A percentile compares a stretch with the other conserved stretches of the same genome.
These are phyloP conservation scores for Acyrthosiphon pisum DNA, from an alignment of 1,140 invertebrate species.

Conservation along the genomic window DNA sequence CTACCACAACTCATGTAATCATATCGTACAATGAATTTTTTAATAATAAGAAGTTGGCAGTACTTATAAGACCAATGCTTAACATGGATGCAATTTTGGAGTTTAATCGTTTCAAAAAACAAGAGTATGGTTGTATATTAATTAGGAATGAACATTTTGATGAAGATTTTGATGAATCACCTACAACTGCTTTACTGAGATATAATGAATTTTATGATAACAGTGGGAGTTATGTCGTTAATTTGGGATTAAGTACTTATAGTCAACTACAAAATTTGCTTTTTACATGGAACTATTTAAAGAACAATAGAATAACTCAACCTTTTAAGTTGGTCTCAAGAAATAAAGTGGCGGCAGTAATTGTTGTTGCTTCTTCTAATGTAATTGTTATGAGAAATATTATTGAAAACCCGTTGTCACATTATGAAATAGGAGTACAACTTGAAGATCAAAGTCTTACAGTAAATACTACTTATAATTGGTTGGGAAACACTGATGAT, in stretches of 20 bases:
- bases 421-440: slow-evolving; percentile 94
- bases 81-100: slow-evolving; percentile 82
- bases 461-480: slow-evolving; percentile 95
- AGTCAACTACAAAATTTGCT: slow-evolving; percentile 79
- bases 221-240: slow-evolving; percentile 84
- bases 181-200: slow-evolving; percentile 77
- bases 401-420: slow-evolving; percentile 87
- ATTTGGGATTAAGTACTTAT: slow-evolving; percentile 86
- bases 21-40: slow-evolving; percentile 87
- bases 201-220: slow-evolving; percentile 91
- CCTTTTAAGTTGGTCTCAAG: slow-evolving; percentile 86
- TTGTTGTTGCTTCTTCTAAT: slow-evolving; percentile 90
- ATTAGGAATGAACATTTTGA: slow-evolving; percentile 82
- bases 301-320: slow-evolving; percentile 86
- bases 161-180: slow-evolving; percentile 76
- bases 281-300: slow-evolving; percentile 89
- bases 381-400: slow-evolving; percentile 90
- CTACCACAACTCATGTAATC: slow-evolving; percentile 70
- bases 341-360: slow-evolving; percentile 85
- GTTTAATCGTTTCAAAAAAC: slow-evolving; percentile 86
- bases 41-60: slow-evolving; percentile 76
- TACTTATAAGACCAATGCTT: slow-evolving; percentile 83
- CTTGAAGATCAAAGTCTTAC: slow-evolving; percentile 90
- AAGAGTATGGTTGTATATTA: slow-evolving; percentile 82
- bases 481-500: slow-evolving; percentile 84